These are phyloP conservation scores for Drosophila macrothrix DNA, from an alignment of 2,888 invertebrate species.

Conservation along the genomic window DNA sequence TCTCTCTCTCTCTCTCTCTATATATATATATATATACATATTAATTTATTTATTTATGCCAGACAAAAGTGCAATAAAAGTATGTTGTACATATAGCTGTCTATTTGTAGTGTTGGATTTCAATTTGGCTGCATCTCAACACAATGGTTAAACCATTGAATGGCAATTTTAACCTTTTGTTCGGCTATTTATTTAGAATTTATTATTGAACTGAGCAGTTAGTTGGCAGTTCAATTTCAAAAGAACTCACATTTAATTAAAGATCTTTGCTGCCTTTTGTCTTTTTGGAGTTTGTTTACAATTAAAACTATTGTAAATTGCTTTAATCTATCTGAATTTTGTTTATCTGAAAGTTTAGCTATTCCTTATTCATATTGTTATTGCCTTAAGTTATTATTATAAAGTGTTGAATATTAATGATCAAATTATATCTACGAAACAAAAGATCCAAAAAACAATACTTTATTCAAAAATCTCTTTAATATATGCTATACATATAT, in stretches of 20 bases:
- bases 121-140: neutral
- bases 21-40: neutral
- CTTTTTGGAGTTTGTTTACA: neutral
- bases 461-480: neutral
- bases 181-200: constrained; percentile 36
- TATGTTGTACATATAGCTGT: neutral
- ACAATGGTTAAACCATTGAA: constrained; percentile 9
- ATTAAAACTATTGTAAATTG: neutral
- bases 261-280: neutral
- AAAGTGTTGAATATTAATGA: neutral
- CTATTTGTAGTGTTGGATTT: neutral
- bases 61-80: constrained; percentile 28
- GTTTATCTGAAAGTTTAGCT: neutral
- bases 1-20: neutral
- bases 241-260: constrained; percentile 12
- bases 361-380: neutral
- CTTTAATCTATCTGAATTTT: neutral
- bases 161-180: constrained; percentile 13
- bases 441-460: neutral
- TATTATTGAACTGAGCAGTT: constrained; percentile 13
- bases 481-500: neutral
- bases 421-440: neutral
- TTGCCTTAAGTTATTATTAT: neutral
- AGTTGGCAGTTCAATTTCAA: constrained; percentile 3
- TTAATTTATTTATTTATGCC: constrained; percentile 55